A percentile compares a stretch with the other conserved stretches of the same genome.
Conservation (phyloP, 2,113 vertebrate genomes). For the Oceanites oceanicus region DNA sequence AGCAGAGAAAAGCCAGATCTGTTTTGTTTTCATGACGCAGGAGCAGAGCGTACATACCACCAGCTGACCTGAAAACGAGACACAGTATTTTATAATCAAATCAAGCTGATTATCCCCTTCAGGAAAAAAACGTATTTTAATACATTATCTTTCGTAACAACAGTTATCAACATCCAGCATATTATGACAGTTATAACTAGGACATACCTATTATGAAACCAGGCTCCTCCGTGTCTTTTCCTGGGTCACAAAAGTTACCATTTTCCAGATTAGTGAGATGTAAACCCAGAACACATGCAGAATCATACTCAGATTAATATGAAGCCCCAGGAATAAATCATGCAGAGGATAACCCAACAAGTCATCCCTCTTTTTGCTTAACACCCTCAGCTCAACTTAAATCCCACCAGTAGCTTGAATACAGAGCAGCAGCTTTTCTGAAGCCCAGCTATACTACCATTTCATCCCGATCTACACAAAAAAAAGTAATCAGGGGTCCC, state of each 20-base stretch:
- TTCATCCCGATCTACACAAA: not conserved
- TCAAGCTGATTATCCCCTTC: slow-evolving; percentile 37
- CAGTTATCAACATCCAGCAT: not conserved
- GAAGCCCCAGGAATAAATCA: not conserved
- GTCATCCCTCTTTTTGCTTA: not conserved
- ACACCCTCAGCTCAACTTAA: not conserved
- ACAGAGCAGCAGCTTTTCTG: not conserved
- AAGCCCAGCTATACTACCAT: not conserved
- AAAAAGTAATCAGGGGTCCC: not conserved
- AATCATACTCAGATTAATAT: not conserved
- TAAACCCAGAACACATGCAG: not conserved
- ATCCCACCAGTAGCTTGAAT: not conserved
- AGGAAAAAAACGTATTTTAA: not conserved
- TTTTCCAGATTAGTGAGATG: not conserved
- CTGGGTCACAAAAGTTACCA: not conserved
- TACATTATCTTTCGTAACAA: not conserved
- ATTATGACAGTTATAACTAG: not conserved
- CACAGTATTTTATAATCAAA: slow-evolving; percentile 27
- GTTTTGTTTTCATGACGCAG: slow-evolving; percentile 98
- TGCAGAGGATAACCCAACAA: not conserved
- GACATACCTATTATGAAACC: not conserved
- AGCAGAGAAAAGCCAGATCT: slow-evolving; percentile 98
- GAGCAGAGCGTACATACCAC: slow-evolving; percentile 97
- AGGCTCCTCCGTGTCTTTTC: not conserved
- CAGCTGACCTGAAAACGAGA: slow-evolving; percentile 85